phyloP scores from a whole-genome alignment of 2,113 vertebrate genomes.

The Maccullochella peelii region DNA sequence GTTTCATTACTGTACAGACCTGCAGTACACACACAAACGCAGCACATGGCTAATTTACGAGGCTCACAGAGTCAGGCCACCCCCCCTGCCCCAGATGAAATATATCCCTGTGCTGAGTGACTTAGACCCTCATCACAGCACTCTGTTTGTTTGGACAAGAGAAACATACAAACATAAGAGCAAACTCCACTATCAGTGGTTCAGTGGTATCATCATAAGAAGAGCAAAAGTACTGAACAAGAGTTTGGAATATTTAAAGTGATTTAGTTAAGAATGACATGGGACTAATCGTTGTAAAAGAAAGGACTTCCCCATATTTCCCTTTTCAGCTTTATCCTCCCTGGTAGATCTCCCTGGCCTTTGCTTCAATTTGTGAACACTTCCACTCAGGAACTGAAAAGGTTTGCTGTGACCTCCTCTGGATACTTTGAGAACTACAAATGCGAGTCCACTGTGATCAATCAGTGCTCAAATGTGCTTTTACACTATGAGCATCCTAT shows the following conservation, averaged over 20 bases:
- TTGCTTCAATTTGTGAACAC: neutral
- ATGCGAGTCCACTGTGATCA: neutral
- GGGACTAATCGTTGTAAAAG: neutral
- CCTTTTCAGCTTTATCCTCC: neutral
- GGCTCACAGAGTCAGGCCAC: conserved; percentile 3
- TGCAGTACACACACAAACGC: neutral
- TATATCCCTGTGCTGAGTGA: neutral
- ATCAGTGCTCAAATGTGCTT: neutral
- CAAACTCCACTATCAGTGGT: neutral
- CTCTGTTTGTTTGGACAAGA: neutral
- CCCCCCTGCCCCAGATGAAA: neutral
- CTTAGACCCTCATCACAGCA: conserved; percentile 2
- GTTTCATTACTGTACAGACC: conserved; percentile 13
- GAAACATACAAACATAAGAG: neutral
- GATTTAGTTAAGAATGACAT: neutral
- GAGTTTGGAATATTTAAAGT: neutral
- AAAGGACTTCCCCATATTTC: neutral
- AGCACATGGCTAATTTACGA: conserved; percentile 27
- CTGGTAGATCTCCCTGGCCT: neutral
- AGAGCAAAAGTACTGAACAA: neutral
- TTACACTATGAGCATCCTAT: neutral
- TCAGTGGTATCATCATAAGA: neutral
- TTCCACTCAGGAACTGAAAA: neutral
- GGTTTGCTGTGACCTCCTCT: conserved; percentile 51
- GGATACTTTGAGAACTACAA: conserved; percentile 50